phyloP scores from a whole-genome alignment of 2,113 vertebrate species.

The Xyliphius kryptos region DNA sequence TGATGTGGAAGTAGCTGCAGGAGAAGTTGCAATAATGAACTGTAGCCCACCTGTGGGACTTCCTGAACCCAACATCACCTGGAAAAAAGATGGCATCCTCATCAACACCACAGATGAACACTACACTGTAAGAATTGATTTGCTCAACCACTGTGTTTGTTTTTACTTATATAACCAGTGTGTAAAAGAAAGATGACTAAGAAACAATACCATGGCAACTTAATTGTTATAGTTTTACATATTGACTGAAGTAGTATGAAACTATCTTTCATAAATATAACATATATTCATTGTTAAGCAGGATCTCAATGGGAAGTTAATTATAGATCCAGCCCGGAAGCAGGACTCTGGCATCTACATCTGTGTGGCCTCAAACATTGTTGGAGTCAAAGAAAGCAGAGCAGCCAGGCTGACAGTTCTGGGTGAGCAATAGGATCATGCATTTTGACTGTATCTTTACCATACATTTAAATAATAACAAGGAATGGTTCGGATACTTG shows the following conservation, averaged over 20 bases:
- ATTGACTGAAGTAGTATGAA: too few relatives aligned
- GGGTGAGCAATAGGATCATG: constrained; percentile 32
- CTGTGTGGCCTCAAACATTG: constrained; percentile 74
- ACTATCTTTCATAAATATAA: not conserved
- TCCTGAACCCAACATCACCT: constrained; percentile 76
- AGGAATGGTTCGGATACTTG: too few relatives aligned
- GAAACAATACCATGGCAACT: too few relatives aligned
- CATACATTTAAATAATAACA: too few relatives aligned
- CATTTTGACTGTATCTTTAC: too few relatives aligned
- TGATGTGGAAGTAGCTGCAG: constrained; percentile 68
- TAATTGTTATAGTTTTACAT: too few relatives aligned
- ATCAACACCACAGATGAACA: constrained; percentile 57
- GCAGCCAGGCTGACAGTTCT: constrained; percentile 66
- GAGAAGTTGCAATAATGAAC: constrained; percentile 68
- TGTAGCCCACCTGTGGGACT: constrained; percentile 79
- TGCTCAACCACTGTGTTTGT: too few relatives aligned
- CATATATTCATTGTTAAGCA: constrained; percentile 37
- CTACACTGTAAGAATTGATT: constrained; percentile 52
- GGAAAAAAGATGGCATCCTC: constrained; percentile 79
- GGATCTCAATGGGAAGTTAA: constrained; percentile 66
- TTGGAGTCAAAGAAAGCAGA: constrained; percentile 71
- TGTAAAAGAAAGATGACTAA: too few relatives aligned
- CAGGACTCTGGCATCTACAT: constrained; percentile 74
- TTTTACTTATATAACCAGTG: too few relatives aligned
- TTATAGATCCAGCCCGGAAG: constrained; percentile 63